Base-by-base conservation (phyloP, 2,888 invertebrate species). In the Psococerastis gibbosa region DNA sequence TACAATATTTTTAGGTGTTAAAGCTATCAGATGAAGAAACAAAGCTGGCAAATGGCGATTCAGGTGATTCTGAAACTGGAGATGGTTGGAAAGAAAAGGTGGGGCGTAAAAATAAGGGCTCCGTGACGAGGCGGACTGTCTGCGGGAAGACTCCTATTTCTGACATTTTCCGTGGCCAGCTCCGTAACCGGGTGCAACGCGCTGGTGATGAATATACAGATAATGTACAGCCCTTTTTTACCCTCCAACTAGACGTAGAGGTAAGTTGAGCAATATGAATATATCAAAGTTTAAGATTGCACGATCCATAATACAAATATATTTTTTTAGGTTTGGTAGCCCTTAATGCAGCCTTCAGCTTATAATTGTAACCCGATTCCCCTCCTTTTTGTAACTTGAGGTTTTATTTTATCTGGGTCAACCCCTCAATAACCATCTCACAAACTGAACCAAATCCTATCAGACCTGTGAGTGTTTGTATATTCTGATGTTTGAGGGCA, bases 211-310 rank as follows among this genome's bases (percentile, higher is more conserved):
- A 64, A 74, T 76, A 57, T 75, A 88, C 91, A 0, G 89, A 89
- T 57, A 88, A 84, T 51, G 80, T 94, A 49, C 88, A 94, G 61
- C 94, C 94, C 1, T 95, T 95, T 67, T 92, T 92, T 60, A 91
- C 92, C 1, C 68, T 95, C 48, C 92, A 89, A 60, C 71, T 95
- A 22, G 91, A 95, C 57, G 89, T 95, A 53, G 88, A 91, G 71
- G 89, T 88, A 58, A 56, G 56, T 53, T n/a, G n/a, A n/a, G n/a
- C n/a, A n/a, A n/a, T n/a, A n/a, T n/a, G n/a, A n/a, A n/a, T n/a
- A n/a, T n/a, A n/a, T n/a, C n/a, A n/a, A n/a, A n/a, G n/a, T n/a
- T n/a, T n/a, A n/a, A n/a, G n/a, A n/a, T n/a, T n/a, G n/a, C n/a
- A n/a, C n/a, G n/a, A n/a, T n/a, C n/a, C n/a, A n/a, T n/a, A n/a